phyloP scores from a whole-genome alignment of 2,888 invertebrate species.

The Ectemnius lituratus region DNA sequence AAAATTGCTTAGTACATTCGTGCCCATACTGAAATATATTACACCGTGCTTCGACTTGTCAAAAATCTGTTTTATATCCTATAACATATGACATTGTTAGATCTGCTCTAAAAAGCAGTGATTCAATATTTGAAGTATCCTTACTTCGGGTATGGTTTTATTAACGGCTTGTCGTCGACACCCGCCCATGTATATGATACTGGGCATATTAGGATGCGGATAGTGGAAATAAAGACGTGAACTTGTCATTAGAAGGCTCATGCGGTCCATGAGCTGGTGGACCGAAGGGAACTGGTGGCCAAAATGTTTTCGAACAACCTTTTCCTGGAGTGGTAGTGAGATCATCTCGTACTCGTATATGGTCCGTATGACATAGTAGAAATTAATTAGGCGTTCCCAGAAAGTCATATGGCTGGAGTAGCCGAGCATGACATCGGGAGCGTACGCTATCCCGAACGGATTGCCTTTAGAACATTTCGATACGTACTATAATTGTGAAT shows the following conservation, averaged over 20 bases:
- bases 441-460: not conserved
- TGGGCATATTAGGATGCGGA: constrained; percentile 77
- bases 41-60: constrained; percentile 57
- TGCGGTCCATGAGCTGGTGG: constrained; percentile 57
- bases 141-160: not conserved
- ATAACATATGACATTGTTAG: constrained; percentile 13
- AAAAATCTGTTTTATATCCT: constrained; percentile 52
- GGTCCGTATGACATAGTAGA: not conserved
- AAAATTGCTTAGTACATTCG: constrained; percentile 31
- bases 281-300: constrained; percentile 42
- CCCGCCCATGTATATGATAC: constrained; percentile 80
- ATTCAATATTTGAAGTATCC: not conserved
- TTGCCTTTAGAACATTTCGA: constrained; percentile 23
- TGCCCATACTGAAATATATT: constrained; percentile 61
- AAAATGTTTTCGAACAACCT: constrained; percentile 50
- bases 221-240: constrained; percentile 79
- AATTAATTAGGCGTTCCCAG: constrained; percentile 17
- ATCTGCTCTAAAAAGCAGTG: not conserved
- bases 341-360: not conserved
- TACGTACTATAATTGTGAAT: not conserved
- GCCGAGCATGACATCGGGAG: not conserved
- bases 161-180: not conserved
- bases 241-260: constrained; percentile 77
- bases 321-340: constrained; percentile 31
- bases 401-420: constrained; percentile 13